These are phyloP conservation scores for Petrosia ficiformis DNA, from an alignment of 37 sponge, comb jelly and placozoan genomes.

Conservation along the genomic window DNA sequence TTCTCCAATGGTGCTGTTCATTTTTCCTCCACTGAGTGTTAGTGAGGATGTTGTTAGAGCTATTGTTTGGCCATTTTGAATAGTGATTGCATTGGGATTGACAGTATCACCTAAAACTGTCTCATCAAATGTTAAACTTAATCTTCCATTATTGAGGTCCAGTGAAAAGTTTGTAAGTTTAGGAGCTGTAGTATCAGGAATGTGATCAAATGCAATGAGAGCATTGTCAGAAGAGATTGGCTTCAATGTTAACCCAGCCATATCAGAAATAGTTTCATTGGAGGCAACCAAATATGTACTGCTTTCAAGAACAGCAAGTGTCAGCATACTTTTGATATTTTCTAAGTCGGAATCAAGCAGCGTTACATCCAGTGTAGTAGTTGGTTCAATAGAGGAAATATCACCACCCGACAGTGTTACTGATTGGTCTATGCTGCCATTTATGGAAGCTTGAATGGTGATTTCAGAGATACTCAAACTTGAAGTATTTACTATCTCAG, in stretches of 20 bases:
- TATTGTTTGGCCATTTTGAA: constrained; percentile 41
- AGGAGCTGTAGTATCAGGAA: constrained; percentile 59
- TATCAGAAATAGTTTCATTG: constrained; percentile 50
- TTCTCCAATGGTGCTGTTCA: constrained; percentile 30
- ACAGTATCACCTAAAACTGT: constrained; percentile 48
- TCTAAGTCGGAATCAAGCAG: constrained; percentile 42
- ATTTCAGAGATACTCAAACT: constrained; percentile 60
- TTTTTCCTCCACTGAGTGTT: constrained; percentile 46
- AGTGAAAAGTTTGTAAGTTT: constrained; percentile 77
- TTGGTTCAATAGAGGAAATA: constrained; percentile 6
- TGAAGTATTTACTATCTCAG: constrained; percentile 74
- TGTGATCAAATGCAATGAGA: constrained; percentile 27
- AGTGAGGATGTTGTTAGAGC: constrained; percentile 19
- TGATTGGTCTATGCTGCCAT: neutral
- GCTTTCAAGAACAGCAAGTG: constrained; percentile 33
- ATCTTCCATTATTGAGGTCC: constrained; percentile 67
- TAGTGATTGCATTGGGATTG: constrained; percentile 24
- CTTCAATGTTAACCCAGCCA: constrained; percentile 48
- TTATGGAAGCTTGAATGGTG: constrained; percentile 43
- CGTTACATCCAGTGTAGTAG: constrained; percentile 25
- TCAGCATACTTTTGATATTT: constrained; percentile 53
- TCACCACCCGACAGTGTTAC: constrained; percentile 24
- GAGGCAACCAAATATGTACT: constrained; percentile 69
- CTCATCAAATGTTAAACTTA: constrained; percentile 80
- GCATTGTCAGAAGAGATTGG: constrained; percentile 32